phyloP scores from a whole-genome alignment of 2,888 invertebrate genomes.

The Volucella inflata region DNA sequence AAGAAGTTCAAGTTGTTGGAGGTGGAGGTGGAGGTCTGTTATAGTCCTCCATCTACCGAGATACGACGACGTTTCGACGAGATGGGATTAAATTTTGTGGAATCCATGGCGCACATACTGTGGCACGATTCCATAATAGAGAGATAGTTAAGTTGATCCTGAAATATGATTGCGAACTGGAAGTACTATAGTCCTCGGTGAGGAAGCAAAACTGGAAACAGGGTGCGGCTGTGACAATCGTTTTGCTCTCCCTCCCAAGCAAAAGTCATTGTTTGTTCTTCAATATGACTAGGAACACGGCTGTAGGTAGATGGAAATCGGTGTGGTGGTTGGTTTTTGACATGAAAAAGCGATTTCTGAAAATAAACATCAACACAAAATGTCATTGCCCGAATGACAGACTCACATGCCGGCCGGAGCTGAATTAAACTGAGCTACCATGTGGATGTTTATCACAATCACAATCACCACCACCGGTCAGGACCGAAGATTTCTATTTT shows the following conservation, averaged over 20 bases:
- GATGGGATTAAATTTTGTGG: constrained; percentile 70
- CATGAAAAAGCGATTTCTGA: constrained; percentile 43
- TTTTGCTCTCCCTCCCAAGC: not conserved
- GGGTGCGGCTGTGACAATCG: constrained; percentile 59
- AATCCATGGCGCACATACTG: constrained; percentile 63
- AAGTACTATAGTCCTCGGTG: constrained; percentile 43
- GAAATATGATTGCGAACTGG: constrained; percentile 72
- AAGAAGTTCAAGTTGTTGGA: not conserved
- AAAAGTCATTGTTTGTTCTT: not conserved
- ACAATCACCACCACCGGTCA: not conserved
- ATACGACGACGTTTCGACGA: not conserved
- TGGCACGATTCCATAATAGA: constrained; percentile 50
- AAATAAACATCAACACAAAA: constrained; percentile 47
- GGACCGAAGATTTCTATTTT: constrained; percentile 14
- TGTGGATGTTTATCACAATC: constrained; percentile 39
- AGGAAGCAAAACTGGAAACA: constrained; percentile 27
- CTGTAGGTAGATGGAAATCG: not conserved
- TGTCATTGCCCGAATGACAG: constrained; percentile 10
- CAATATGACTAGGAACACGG: not conserved
- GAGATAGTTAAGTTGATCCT: constrained; percentile 66
- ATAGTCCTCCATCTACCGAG: constrained; percentile 13
- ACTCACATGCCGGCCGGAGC: not conserved
- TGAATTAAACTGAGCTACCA: constrained; percentile 13
- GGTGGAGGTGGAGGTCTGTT: constrained; percentile 1
- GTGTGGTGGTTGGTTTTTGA: constrained; percentile 7